phyloP scores from a whole-genome alignment of 2,888 invertebrate genomes.

The Chelonus formosanus region DNA sequence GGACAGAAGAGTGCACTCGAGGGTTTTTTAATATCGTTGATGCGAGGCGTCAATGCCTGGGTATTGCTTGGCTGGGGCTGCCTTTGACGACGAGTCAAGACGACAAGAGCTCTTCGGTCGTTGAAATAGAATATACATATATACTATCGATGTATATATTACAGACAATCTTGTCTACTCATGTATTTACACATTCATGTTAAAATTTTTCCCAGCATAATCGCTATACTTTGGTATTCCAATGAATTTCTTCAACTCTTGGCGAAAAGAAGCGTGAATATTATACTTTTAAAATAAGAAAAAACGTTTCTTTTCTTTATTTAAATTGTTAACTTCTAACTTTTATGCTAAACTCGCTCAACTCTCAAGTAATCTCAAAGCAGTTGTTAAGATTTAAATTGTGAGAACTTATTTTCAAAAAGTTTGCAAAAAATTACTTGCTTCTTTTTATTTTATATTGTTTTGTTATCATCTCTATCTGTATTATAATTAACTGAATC shows the following conservation, averaged over 20 bases:
- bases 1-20: slow-evolving; percentile 24
- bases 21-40: slow-evolving; percentile 30
- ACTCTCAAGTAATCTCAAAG: not conserved
- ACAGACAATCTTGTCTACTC: slow-evolving; percentile 2
- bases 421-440: no score
- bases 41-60: slow-evolving; percentile 27
- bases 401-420: not conserved
- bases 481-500: no score
- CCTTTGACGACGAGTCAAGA: slow-evolving; percentile 22
- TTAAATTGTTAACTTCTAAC: no score
- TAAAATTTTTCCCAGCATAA: not conserved
- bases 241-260: not conserved
- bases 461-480: no score
- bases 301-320: not conserved
- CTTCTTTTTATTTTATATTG: no score
- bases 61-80: slow-evolving; percentile 18
- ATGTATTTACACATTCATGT: no score
- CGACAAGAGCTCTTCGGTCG: slow-evolving; percentile 1
- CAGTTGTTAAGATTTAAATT: not conserved
- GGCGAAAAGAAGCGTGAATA: not conserved
- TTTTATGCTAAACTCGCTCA: no score
- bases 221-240: not conserved
- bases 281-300: not conserved
- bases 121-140: not conserved
- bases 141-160: not conserved